These are phyloP conservation scores for Chrysolina americana DNA, from an alignment of 2,888 invertebrate species.

Conservation along the genomic window DNA sequence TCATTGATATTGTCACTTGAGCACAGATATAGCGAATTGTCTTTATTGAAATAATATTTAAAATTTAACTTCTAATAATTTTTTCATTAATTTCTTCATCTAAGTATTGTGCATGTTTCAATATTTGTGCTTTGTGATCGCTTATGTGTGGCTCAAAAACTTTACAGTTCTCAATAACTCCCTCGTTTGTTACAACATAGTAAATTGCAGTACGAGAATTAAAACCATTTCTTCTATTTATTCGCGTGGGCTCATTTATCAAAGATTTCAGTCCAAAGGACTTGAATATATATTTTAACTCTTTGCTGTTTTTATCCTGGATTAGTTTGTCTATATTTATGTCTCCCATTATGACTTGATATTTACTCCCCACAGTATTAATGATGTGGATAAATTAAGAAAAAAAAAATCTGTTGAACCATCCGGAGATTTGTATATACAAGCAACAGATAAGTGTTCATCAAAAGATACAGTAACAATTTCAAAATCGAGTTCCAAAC, in stretches of 20 bases:
- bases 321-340: too few species aligned
- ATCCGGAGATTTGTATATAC: slow-evolving; percentile 21
- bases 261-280: too few species aligned
- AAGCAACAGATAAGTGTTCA: slow-evolving; percentile 25
- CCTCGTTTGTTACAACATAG: too few species aligned
- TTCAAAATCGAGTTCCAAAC: slow-evolving; percentile 10
- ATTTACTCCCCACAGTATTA: background rate
- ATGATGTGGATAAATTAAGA: slow-evolving; percentile 5
- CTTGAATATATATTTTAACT: too few species aligned
- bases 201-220: too few species aligned
- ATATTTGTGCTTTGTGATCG: background rate
- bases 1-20: slow-evolving; percentile 18
- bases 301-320: too few species aligned
- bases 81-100: too few species aligned
- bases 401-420: slow-evolving; percentile 17
- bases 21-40: slow-evolving; percentile 18
- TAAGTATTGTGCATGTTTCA: background rate
- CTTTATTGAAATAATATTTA: slow-evolving; percentile 8
- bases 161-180: too few species aligned
- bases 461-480: slow-evolving; percentile 18
- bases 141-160: too few species aligned
- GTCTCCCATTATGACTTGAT: background rate
- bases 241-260: too few species aligned
- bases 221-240: too few species aligned
- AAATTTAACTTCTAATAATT: too few species aligned